These are phyloP conservation scores for Spilosoma lubricipeda DNA, from an alignment of 2,888 invertebrate species.

Conservation along the genomic window DNA sequence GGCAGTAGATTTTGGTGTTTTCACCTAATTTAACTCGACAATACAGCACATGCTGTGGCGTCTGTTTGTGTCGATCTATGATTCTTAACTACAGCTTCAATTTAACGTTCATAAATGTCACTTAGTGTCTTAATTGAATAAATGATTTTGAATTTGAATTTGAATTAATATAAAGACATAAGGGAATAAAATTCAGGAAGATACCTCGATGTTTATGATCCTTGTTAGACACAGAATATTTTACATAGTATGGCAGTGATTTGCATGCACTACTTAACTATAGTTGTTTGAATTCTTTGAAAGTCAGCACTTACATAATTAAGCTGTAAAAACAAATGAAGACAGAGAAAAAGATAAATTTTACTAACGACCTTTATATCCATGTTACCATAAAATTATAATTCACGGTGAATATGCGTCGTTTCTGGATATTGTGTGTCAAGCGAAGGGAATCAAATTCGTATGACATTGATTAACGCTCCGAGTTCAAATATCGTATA, in stretches of 20 bases:
- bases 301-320: neutral
- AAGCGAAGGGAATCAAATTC: neutral
- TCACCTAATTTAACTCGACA: no score
- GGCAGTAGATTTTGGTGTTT: no score
- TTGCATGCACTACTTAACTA: neutral
- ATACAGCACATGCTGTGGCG: no score
- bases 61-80: no score
- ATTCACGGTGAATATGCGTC: neutral
- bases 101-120: no score
- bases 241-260: neutral
- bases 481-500: neutral
- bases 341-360: no score
- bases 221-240: neutral
- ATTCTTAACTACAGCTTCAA: no score
- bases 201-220: neutral
- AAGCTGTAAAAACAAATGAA: no score
- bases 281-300: neutral
- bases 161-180: no score
- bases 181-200: neutral
- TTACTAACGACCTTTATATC: neutral
- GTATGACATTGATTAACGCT: conserved; percentile 1
- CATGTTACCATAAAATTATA: neutral
- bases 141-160: no score
- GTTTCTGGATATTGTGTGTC: neutral
- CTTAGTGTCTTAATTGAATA: no score